Evolutionary conservation across 1,140 invertebrate species (phyloP).

Genomic region (Ectropis grisescens): DNA sequence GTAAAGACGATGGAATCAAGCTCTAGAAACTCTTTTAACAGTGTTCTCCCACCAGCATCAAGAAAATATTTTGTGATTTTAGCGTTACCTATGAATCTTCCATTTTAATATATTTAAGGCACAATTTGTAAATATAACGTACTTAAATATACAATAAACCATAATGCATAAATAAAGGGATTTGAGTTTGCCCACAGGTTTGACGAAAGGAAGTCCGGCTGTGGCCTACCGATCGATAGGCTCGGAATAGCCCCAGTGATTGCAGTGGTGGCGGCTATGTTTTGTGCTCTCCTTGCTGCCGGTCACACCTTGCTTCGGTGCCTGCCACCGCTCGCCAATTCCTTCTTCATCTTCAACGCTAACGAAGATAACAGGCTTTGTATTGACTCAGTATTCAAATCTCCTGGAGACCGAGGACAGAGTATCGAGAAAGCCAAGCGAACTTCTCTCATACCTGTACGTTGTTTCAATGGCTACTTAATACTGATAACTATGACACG

Average conservation of each 20-base stretch:
- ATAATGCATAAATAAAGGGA: too few relatives aligned
- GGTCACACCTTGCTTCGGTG: constrained; percentile 29
- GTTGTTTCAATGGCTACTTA: too few relatives aligned
- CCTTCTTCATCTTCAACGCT: constrained; percentile 53
- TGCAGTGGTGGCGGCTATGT: constrained; percentile 26
- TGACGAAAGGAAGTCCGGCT: constrained; percentile 41
- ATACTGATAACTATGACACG: too few relatives aligned
- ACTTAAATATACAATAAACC: too few relatives aligned
- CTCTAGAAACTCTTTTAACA: too few relatives aligned
- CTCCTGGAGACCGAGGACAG: constrained; percentile 3
- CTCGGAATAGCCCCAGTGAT: constrained; percentile 33
- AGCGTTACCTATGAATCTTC: too few relatives aligned
- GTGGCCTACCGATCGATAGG: constrained; percentile 28
- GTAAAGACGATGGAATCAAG: too few relatives aligned
- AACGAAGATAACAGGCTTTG: constrained; percentile 54
- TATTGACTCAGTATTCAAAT: constrained; percentile 33
- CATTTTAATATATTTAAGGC: too few relatives aligned
- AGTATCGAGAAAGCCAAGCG: constrained; percentile 13
- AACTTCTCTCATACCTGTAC: constrained; percentile 36
- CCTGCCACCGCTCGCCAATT: constrained; percentile 32
- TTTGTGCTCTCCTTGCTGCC: constrained; percentile 25
- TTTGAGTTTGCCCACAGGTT: too few relatives aligned
- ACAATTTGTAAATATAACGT: too few relatives aligned
- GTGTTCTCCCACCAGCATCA: too few relatives aligned
- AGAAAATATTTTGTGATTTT: too few relatives aligned